Base-by-base conservation (phyloP, 1,140 invertebrate genomes). In the Ganaspis sp. region DNA sequence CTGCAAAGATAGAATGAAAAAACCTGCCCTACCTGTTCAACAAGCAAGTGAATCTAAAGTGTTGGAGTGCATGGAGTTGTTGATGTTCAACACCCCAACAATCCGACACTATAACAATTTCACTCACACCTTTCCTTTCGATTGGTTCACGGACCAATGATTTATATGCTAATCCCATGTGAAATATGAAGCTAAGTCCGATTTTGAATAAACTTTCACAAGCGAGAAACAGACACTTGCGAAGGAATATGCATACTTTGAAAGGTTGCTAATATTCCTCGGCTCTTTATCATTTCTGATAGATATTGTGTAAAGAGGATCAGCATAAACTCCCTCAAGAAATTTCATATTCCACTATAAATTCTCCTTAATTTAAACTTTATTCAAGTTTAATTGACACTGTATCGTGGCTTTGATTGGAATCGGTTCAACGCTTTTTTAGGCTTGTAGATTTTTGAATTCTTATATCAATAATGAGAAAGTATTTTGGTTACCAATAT, bases 81-180 rank as follows among this genome's bases (percentile, higher is more conserved):
- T 64, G 11, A 9, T 64, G 19, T 26, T 26, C 21, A 64, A 26
- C 54, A 34, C 21, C 54, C 54, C 54, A 23, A 23, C 54, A 21
- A 54, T n/a, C n/a, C n/a, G 8, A 17, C 49, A 54, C 6, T 3
- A 45, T 45, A 64, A 26, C 21, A 5, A 64, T 64, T 64, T 64
- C 12, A 34, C 58, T 34, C 1, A 15, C 23, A 64, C 54, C 26
- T 64, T 23, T 64, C 26, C 23, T 80, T 71, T 72, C 75, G 69
- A 23, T 76, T 70, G 76, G 69, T 82, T 84, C 72, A 81, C 77
- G 70, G 75, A 42, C 80, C 77, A 64, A 82, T 80, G 82, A 82
- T 84, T 83, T 84, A 78, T 84, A 83, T 80, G 74, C 76, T 80
- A 82, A 83, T 84, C 76, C 26, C 45, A 29, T 17, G 12, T 70